phyloP scores from a whole-genome alignment of 2,888 invertebrate genomes.

The Drosophila greeni region DNA sequence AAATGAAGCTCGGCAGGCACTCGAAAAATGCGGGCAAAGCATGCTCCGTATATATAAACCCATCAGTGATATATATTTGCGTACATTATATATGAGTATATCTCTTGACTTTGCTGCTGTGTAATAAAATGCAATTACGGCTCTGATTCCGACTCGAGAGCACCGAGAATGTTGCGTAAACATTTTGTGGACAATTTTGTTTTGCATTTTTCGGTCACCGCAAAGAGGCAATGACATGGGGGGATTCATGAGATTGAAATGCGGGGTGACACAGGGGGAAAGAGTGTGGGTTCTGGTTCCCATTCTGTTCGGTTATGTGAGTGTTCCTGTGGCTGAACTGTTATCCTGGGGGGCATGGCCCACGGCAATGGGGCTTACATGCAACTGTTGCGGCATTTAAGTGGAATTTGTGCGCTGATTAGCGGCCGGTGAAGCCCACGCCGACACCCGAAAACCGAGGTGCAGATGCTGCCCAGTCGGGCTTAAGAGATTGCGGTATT shows the following conservation, averaged over 20 bases:
- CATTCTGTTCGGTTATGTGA: constrained; percentile 23
- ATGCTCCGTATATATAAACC: constrained; percentile 18
- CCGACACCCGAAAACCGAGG: constrained; percentile 22
- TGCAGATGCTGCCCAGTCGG: constrained; percentile 44
- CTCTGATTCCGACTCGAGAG: constrained; percentile 32
- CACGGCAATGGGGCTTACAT: constrained; percentile 40
- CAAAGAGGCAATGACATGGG: constrained; percentile 35
- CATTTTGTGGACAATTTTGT: constrained; percentile 45
- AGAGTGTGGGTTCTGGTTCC: neutral
- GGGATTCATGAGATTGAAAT: constrained; percentile 13
- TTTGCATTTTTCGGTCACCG: constrained; percentile 35
- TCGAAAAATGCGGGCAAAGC: constrained; percentile 29
- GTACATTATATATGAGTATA: constrained; percentile 33
- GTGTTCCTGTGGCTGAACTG: constrained; percentile 30
- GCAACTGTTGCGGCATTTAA: constrained; percentile 55
- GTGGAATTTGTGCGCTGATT: constrained; percentile 64
- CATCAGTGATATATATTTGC: constrained; percentile 32
- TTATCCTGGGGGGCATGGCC: constrained; percentile 11
- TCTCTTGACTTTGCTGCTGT: constrained; percentile 35
- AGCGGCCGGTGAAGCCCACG: constrained; percentile 54
- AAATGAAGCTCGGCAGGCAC: constrained; percentile 50
- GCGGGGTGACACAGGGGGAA: neutral
- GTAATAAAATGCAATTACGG: constrained; percentile 70
- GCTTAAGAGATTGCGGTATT: constrained; percentile 60
- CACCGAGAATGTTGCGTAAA: constrained; percentile 54